Percentiles rank a stretch among this genome's conserved stretches.
Conservation (phyloP, 1,140 invertebrate genomes). For the Stratiolaelaps scimitus region DNA sequence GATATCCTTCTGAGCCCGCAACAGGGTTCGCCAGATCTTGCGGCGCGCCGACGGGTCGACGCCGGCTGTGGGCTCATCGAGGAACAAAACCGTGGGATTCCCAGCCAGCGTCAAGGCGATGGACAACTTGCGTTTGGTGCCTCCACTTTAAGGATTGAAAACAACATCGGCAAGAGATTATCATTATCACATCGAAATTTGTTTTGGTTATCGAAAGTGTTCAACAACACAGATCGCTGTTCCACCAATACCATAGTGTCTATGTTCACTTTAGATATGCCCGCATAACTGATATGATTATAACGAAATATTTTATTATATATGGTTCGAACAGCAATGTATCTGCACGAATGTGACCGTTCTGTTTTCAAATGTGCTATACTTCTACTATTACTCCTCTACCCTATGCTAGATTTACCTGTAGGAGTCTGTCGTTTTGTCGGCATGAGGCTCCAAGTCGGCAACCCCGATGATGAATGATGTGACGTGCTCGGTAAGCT, state of each 20-base stretch:
- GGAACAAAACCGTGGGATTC: slow-evolving; percentile 41
- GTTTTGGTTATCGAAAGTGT: too few relatives aligned
- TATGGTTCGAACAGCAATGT: too few relatives aligned
- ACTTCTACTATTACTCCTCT: not conserved
- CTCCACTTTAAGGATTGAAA: slow-evolving; percentile 13
- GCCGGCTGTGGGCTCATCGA: slow-evolving; percentile 44
- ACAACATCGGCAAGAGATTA: too few relatives aligned
- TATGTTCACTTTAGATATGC: too few relatives aligned
- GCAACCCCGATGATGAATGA: slow-evolving; percentile 36
- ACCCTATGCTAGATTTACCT: slow-evolving; percentile 31
- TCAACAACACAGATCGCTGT: too few relatives aligned
- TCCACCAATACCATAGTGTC: too few relatives aligned
- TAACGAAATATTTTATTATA: too few relatives aligned
- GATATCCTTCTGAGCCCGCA: slow-evolving; percentile 36
- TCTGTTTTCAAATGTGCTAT: not conserved
- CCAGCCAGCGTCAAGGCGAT: slow-evolving; percentile 34
- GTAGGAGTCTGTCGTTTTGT: slow-evolving; percentile 36
- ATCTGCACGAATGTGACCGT: too few relatives aligned
- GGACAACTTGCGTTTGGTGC: slow-evolving; percentile 13
- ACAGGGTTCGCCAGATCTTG: slow-evolving; percentile 40
- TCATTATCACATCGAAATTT: too few relatives aligned
- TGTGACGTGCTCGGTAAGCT: slow-evolving; percentile 38
- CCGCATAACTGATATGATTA: too few relatives aligned
- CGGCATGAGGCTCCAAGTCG: slow-evolving; percentile 35
- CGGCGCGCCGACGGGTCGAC: slow-evolving; percentile 44